Conservation (phyloP, 2,888 invertebrate species). For the Drosophila pegasa region DNA sequence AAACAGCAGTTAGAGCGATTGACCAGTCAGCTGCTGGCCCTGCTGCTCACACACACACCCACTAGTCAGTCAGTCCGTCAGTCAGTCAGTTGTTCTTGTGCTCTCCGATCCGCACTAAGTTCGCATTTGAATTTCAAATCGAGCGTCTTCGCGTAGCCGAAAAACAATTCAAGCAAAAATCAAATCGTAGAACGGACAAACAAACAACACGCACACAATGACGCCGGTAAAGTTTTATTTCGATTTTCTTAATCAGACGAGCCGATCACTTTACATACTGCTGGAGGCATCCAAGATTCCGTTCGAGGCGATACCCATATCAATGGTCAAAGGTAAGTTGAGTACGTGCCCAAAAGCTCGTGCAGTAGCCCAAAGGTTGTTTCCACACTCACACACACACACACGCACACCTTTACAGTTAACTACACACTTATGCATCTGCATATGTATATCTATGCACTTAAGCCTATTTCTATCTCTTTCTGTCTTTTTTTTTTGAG, state of each 20-base stretch:
- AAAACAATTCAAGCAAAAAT: not conserved
- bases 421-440: not conserved
- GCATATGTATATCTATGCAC: slow-evolving; percentile 27
- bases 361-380: slow-evolving; percentile 45
- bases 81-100: slow-evolving; percentile 3
- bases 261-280: slow-evolving; percentile 90
- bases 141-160: slow-evolving; percentile 4
- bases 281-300: slow-evolving; percentile 88
- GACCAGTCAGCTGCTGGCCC: slow-evolving; percentile 25
- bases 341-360: slow-evolving; percentile 54
- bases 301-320: slow-evolving; percentile 88
- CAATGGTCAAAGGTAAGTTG: slow-evolving; percentile 88
- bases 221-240: slow-evolving; percentile 88
- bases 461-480: slow-evolving; percentile 33
- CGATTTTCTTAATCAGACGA: slow-evolving; percentile 91
- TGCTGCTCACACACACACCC: slow-evolving; percentile 17
- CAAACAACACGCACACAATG: slow-evolving; percentile 60
- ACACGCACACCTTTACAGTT: not conserved
- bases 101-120: not conserved
- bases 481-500: slow-evolving; percentile 22
- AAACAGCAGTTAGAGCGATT: slow-evolving; percentile 57
- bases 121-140: slow-evolving; percentile 11
- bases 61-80: slow-evolving; percentile 9
- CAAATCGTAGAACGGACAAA: not conserved
- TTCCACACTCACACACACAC: slow-evolving; percentile 13